Percentiles rank a stretch among this genome's conserved stretches.
Evolutionary conservation across 2,888 invertebrate genomes (phyloP).

Genomic region (Campoplex nolae): DNA sequence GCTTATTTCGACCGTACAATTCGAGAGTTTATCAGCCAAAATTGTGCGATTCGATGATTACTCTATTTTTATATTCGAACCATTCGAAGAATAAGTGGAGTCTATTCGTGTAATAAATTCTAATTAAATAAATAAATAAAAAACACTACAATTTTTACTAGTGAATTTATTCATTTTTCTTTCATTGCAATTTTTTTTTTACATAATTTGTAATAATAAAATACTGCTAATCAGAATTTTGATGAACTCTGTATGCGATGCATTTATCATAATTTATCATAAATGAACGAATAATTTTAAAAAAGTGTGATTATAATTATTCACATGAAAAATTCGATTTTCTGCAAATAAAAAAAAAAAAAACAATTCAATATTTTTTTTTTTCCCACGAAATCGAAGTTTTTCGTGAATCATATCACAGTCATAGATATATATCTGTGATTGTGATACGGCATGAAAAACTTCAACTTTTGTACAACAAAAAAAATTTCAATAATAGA

Average conservation of each 20-base stretch:
- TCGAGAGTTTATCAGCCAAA: not conserved
- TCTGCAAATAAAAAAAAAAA: too few species aligned
- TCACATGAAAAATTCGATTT: too few species aligned
- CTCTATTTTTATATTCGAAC: not conserved
- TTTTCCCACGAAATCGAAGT: too few species aligned
- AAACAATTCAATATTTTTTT: too few species aligned
- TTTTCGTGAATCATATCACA: too few species aligned
- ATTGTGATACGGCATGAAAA: too few species aligned
- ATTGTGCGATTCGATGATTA: not conserved
- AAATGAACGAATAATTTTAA: not conserved
- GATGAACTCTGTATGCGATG: not conserved
- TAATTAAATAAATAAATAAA: not conserved
- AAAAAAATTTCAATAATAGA: too few species aligned
- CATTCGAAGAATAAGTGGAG: not conserved
- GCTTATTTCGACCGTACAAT: conserved; percentile 12
- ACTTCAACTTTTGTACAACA: too few species aligned
- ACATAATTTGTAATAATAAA: not conserved
- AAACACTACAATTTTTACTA: not conserved
- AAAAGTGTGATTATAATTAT: not conserved
- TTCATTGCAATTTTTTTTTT: not conserved
- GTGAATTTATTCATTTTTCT: not conserved
- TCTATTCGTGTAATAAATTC: not conserved
- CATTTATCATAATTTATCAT: not conserved
- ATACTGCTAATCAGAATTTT: not conserved
- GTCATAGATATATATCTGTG: too few species aligned